Conservation (phyloP, 2,888 invertebrate species). For the Oxystoma pomonae region DNA sequence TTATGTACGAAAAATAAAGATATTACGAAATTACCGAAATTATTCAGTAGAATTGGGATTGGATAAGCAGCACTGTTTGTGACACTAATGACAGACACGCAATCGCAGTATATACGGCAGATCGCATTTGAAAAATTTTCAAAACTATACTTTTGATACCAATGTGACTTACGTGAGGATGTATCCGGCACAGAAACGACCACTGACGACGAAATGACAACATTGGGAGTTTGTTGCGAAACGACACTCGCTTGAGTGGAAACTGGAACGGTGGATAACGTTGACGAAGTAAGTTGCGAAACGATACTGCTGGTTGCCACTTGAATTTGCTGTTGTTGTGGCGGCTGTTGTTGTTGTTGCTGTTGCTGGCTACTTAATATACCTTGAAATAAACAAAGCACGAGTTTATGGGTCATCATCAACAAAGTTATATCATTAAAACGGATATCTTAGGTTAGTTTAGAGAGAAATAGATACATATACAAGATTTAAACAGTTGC, state of each 20-base stretch:
- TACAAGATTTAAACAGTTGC: too few relatives aligned
- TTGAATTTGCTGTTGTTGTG: constrained; percentile 16
- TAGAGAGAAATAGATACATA: too few relatives aligned
- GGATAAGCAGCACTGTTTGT: too few relatives aligned
- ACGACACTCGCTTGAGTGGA: constrained; percentile 30
- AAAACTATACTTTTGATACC: constrained; percentile 1
- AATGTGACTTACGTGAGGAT: constrained; percentile 36
- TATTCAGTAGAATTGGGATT: too few relatives aligned
- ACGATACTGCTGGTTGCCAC: constrained; percentile 1
- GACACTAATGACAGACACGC: too few relatives aligned
- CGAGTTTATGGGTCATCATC: too few relatives aligned
- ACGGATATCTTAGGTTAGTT: too few relatives aligned
- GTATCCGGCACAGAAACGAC: constrained; percentile 44
- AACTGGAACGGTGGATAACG: constrained; percentile 13
- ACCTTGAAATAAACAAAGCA: constrained; percentile 8
- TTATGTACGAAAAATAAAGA: too few relatives aligned
- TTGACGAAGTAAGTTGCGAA: not conserved
- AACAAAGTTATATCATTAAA: too few relatives aligned
- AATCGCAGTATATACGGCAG: too few relatives aligned
- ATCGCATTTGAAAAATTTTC: too few relatives aligned
- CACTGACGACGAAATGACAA: constrained; percentile 29
- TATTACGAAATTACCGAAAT: too few relatives aligned
- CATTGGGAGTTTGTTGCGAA: constrained; percentile 38
- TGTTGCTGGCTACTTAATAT: constrained; percentile 29
- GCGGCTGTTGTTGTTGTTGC: constrained; percentile 30